Evolutionary conservation across 2,888 invertebrate genomes (phyloP).

Genomic region (Xanthorhoe designata): DNA sequence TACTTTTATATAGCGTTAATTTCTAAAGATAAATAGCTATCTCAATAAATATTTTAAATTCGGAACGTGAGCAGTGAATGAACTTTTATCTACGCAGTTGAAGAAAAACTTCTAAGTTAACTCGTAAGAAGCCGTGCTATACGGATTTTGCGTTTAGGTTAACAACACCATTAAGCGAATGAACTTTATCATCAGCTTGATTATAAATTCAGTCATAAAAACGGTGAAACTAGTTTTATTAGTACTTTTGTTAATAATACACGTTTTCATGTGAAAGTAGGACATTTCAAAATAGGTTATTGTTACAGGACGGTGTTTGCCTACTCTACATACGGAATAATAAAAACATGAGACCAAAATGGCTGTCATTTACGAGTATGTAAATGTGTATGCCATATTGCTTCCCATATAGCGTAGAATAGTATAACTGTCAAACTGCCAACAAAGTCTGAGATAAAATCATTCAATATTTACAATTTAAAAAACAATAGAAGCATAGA

Average conservation of each 20-base stretch:
- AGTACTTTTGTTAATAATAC: slow-evolving; percentile 16
- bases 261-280: slow-evolving; percentile 13
- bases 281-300: slow-evolving; percentile 21
- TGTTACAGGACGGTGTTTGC: slow-evolving; percentile 1
- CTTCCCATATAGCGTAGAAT: background rate
- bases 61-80: background rate
- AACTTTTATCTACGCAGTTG: background rate
- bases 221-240: slow-evolving; percentile 29
- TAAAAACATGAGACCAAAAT: background rate
- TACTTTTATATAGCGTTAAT: background rate
- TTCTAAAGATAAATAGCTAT: background rate
- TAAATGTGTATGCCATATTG: slow-evolving; percentile 1
- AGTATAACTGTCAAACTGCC: too few relatives aligned
- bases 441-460: too few relatives aligned
- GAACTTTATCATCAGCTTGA: slow-evolving; percentile 37
- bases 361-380: background rate
- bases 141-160: slow-evolving; percentile 26
- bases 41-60: background rate
- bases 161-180: slow-evolving; percentile 38
- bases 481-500: background rate
- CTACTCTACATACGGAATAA: background rate
- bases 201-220: slow-evolving; percentile 35
- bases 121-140: background rate
- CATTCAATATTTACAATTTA: too few relatives aligned
- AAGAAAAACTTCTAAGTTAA: background rate